Percentiles rank a stretch among this genome's conserved stretches.
phyloP scores from a whole-genome alignment of 1,140 invertebrate species.

The Apis laboriosa region DNA sequence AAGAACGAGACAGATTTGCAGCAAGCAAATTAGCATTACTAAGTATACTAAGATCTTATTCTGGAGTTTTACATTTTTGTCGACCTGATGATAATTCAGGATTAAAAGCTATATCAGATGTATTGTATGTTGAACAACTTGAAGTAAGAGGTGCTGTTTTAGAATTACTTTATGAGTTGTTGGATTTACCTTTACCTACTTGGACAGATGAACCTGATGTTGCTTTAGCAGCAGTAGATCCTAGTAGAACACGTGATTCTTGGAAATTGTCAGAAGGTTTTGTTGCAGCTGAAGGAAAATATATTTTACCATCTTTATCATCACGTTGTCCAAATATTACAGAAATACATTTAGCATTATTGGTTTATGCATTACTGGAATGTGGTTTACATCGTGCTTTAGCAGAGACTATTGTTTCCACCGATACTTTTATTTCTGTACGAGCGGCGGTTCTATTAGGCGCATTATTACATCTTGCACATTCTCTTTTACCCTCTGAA shows the following conservation, averaged over 20 bases:
- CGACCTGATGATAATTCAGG: constrained; percentile 87
- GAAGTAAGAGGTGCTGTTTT: constrained; percentile 95
- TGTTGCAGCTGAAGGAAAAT: constrained; percentile 92
- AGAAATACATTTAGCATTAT: constrained; percentile 93
- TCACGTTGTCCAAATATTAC: constrained; percentile 93
- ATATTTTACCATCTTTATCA: constrained; percentile 90
- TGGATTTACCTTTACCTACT: constrained; percentile 91
- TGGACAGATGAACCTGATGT: constrained; percentile 96
- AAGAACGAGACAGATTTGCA: constrained; percentile 90
- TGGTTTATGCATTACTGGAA: constrained; percentile 93
- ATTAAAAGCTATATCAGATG: constrained; percentile 91
- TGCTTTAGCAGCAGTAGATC: constrained; percentile 92
- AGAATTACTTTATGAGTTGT: constrained; percentile 94
- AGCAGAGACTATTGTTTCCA: constrained; percentile 94
- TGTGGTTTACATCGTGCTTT: constrained; percentile 93
- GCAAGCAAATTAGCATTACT: constrained; percentile 92
- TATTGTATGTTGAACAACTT: constrained; percentile 92
- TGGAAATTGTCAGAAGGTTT: constrained; percentile 96
- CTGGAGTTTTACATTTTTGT: constrained; percentile 93
- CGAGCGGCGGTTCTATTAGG: constrained; percentile 94
- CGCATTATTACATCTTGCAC: constrained; percentile 92
- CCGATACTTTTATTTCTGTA: constrained; percentile 93
- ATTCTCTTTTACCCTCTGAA: constrained; percentile 91
- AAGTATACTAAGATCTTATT: constrained; percentile 93
- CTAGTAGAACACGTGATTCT: constrained; percentile 86